Conservation (phyloP, 2,888 invertebrate species). For the Nephrotoma flavescens region DNA sequence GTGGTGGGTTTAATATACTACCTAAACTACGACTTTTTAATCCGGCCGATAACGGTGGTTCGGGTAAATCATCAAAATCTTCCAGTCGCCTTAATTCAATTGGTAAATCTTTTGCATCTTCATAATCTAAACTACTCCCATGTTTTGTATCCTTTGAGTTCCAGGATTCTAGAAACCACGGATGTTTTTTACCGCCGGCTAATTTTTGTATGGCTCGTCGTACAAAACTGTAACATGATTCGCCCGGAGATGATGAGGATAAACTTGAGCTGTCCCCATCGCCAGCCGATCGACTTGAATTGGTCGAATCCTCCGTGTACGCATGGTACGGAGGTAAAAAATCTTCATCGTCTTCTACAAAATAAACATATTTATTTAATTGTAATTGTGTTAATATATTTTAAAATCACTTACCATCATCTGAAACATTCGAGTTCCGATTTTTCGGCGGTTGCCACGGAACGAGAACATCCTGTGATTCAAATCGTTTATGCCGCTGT, state of each 20-base stretch:
- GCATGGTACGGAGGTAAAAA: slow-evolving; percentile 44
- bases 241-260: slow-evolving; percentile 69
- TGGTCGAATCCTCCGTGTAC: slow-evolving; percentile 50
- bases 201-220: slow-evolving; percentile 71
- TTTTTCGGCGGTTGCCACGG: slow-evolving; percentile 64
- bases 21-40: slow-evolving; percentile 73
- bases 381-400: neutral
- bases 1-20: slow-evolving; percentile 63
- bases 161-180: slow-evolving; percentile 75
- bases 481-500: slow-evolving; percentile 67
- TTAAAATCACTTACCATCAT: slow-evolving; percentile 18
- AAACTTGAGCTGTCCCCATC: slow-evolving; percentile 66
- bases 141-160: slow-evolving; percentile 39
- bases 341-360: slow-evolving; percentile 33
- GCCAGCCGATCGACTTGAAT: slow-evolving; percentile 42
- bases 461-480: slow-evolving; percentile 75
- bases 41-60: slow-evolving; percentile 42
- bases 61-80: slow-evolving; percentile 40
- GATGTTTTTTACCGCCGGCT: slow-evolving; percentile 54
- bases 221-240: slow-evolving; percentile 88
- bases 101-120: slow-evolving; percentile 62
- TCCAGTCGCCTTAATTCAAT: slow-evolving; percentile 76
- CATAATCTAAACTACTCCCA: slow-evolving; percentile 43
- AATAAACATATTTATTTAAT: neutral
- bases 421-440: slow-evolving; percentile 27